Evolutionary conservation across 2,888 invertebrate genomes (phyloP), one percentile per base, ranked within the genome.

Genomic region (Neoaliturus tenellus): DNA sequence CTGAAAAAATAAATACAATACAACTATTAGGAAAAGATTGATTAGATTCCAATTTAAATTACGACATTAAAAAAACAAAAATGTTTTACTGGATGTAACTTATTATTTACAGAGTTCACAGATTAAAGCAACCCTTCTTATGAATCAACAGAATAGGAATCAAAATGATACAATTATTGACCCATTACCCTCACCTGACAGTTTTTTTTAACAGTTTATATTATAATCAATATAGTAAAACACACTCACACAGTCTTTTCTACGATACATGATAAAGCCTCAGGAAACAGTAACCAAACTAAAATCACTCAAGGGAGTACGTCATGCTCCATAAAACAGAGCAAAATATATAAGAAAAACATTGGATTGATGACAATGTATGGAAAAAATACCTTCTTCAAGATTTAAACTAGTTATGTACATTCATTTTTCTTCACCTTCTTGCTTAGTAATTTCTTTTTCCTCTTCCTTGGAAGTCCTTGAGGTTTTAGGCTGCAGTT

Each of bases 201-300:
- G 44, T 44, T 14, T 2, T 44, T 44, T 4, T 12, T 14, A 44
- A 6, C 44, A 44, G 44, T 51, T 31, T 51, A 58, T 6, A 81
- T n/a, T 31, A 20, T 35, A 35, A 0, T 10, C 41, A 62, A 58
- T 1, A 31, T 39, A 73, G 10, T 39, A 28, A 12, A 35, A 25
- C 39, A 73, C 23, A 55, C 80, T 28, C 44, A 80, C 80, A 80
- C 80, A 75, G 41, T 80, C 80, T 28, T 51, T 14, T 80, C 44
- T 80, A 73, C 39, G 62, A 14, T 62, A 28, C 62, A 62, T 31
- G 31, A 62, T 28, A 62, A 58, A 62, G 62, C 62, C 31, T 28
- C 17, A 62, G 28, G 5, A 62, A 28, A 23, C 23, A 51, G 51
- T 62, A 31, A 31, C 31, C 25, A 62, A 62, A 62, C 14, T 62